A percentile compares a stretch with the other conserved stretches of the same genome.
Evolutionary conservation across 2,113 vertebrate species (phyloP).

Genomic region (Solea solea): DNA sequence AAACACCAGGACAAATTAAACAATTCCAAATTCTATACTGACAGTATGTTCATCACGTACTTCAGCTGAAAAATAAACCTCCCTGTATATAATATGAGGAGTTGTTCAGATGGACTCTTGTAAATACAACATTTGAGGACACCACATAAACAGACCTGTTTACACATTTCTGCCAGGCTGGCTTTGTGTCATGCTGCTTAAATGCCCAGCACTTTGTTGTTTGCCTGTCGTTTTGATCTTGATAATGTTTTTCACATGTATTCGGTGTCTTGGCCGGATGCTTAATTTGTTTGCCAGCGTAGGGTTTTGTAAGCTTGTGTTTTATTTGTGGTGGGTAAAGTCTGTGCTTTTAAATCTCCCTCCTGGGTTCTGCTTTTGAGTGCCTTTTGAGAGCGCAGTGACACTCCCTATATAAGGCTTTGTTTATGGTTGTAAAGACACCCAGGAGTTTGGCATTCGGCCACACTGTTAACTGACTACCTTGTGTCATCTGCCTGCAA

Average conservation of each 20-base stretch:
- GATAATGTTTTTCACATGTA: not conserved
- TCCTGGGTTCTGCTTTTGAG: not conserved
- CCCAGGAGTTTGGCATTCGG: not conserved
- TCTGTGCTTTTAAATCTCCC: not conserved
- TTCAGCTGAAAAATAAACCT: no score
- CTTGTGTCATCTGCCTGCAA: constrained; percentile 1
- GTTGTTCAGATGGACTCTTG: not conserved
- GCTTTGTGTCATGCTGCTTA: not conserved
- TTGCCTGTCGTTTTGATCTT: not conserved
- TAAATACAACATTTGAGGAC: not conserved
- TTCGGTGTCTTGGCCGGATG: not conserved
- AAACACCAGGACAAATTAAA: no score
- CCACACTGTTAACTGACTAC: not conserved
- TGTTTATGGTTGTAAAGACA: constrained; percentile 7
- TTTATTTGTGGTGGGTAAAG: not conserved
- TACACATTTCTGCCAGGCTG: not conserved
- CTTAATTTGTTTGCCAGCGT: not conserved
- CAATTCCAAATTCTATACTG: no score
- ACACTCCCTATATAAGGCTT: constrained; percentile 7
- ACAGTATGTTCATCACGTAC: no score
- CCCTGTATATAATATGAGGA: no score
- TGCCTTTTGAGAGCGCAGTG: not conserved
- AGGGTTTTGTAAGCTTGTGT: not conserved
- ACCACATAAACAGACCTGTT: not conserved
- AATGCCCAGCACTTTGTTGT: not conserved